Conservation (phyloP, 1,140 invertebrate species). For the Drosophila auraria region DNA sequence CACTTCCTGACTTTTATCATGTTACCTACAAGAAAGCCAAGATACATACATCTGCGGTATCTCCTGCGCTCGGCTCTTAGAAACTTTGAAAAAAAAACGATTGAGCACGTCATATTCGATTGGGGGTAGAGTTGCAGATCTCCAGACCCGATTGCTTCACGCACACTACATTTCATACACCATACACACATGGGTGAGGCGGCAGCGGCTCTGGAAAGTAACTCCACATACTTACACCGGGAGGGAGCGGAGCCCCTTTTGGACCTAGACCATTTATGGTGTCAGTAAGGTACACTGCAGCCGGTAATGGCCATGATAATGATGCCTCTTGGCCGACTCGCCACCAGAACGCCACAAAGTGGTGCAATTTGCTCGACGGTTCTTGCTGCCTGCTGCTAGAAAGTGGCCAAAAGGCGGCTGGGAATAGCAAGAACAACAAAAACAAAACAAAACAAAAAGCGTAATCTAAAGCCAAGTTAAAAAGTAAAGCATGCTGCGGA, state of each 20-base stretch:
- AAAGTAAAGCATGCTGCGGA: slow-evolving; percentile 72
- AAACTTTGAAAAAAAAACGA: slow-evolving; percentile 26
- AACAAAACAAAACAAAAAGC: slow-evolving; percentile 34
- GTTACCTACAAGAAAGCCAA: slow-evolving; percentile 17
- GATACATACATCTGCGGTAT: slow-evolving; percentile 14
- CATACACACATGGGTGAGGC: not conserved
- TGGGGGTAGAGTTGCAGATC: slow-evolving; percentile 47
- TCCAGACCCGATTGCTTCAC: slow-evolving; percentile 17
- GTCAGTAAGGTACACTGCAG: slow-evolving; percentile 81
- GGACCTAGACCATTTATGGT: slow-evolving; percentile 70
- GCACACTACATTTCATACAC: slow-evolving; percentile 4
- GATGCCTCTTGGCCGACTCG: slow-evolving; percentile 59
- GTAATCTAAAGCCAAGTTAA: slow-evolving; percentile 50
- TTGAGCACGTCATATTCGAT: slow-evolving; percentile 47
- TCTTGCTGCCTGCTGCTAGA: slow-evolving; percentile 64
- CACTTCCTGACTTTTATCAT: slow-evolving; percentile 2
- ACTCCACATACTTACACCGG: slow-evolving; percentile 16
- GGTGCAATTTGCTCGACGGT: slow-evolving; percentile 68
- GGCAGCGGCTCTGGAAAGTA: slow-evolving; percentile 37
- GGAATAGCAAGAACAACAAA: slow-evolving; percentile 34
- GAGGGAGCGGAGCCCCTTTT: slow-evolving; percentile 6
- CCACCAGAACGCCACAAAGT: slow-evolving; percentile 72
- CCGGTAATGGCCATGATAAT: slow-evolving; percentile 74
- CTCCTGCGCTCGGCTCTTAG: slow-evolving; percentile 14
- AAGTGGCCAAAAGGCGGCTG: slow-evolving; percentile 73